These are phyloP conservation scores for Timema cristinae DNA, from an alignment of 2,888 invertebrate genomes.

Conservation along the genomic window DNA sequence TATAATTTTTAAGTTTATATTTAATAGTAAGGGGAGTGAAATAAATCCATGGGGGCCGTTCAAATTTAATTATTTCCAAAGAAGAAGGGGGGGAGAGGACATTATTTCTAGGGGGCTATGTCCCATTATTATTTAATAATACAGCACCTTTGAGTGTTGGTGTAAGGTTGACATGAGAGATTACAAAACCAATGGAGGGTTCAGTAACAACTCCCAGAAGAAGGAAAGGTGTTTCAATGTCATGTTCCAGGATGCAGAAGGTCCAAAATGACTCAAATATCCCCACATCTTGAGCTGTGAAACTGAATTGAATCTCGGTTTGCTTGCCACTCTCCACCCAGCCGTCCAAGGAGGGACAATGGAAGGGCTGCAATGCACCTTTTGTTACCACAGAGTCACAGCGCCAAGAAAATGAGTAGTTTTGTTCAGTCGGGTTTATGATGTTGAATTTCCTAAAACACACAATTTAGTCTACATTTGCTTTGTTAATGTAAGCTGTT, in stretches of 20 bases:
- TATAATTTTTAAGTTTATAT: no score
- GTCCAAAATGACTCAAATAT: conserved; percentile 63
- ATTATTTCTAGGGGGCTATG: no score
- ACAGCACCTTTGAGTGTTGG: conserved; percentile 55
- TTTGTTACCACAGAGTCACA: conserved; percentile 49
- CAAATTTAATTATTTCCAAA: no score
- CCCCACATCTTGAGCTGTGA: conserved; percentile 59
- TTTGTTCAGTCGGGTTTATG: conserved; percentile 61
- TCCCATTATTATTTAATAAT: not conserved
- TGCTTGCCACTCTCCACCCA: conserved; percentile 56
- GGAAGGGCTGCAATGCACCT: conserved; percentile 48
- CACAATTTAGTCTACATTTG: not conserved
- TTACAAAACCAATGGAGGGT: conserved; percentile 57
- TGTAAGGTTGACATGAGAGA: conserved; percentile 56
- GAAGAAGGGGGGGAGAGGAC: no score
- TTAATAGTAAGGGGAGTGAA: no score
- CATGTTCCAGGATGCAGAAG: conserved; percentile 56
- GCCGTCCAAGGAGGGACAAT: conserved; percentile 58
- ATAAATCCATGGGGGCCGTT: no score
- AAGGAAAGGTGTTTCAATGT: conserved; percentile 54
- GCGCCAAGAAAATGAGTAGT: conserved; percentile 57
- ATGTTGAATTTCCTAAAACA: conserved; percentile 56
- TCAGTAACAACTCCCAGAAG: conserved; percentile 61
- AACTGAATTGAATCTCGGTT: conserved; percentile 58
- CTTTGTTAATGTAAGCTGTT: no score